phyloP scores from a whole-genome alignment of 2,888 invertebrate species.

The Limnephilus auricula region DNA sequence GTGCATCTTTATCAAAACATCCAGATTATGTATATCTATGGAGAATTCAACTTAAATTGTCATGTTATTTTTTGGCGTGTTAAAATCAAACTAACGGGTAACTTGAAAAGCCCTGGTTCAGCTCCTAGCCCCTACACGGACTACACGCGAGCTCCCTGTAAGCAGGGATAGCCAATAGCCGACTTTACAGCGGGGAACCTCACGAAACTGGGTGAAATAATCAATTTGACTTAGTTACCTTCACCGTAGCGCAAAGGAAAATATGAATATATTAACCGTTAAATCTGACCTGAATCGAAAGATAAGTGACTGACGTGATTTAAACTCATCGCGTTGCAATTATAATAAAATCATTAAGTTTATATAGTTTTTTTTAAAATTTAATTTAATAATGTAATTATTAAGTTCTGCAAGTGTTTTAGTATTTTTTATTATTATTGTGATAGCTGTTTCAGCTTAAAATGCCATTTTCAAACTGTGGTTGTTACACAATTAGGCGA shows the following conservation, averaged over 20 bases:
- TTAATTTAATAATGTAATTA: too few species aligned
- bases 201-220: constrained; percentile 12
- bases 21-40: too few species aligned
- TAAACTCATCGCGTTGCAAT: neutral
- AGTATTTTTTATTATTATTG: too few species aligned
- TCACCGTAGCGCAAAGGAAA: constrained; percentile 3
- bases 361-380: too few species aligned
- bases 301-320: constrained; percentile 13
- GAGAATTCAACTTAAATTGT: too few species aligned
- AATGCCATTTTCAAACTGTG: too few species aligned
- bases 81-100: neutral
- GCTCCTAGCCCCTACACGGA: neutral
- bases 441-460: too few species aligned
- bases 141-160: constrained; percentile 5
- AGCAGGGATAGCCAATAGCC: constrained; percentile 2
- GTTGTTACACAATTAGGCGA: too few species aligned
- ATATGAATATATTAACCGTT: neutral
- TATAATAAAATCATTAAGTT: neutral
- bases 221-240: neutral
- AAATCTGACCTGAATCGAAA: constrained; percentile 28
- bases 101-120: neutral
- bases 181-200: neutral
- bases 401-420: too few species aligned
- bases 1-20: too few species aligned
- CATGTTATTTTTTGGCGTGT: too few species aligned